These are phyloP conservation scores for Tachysurus fulvidraco DNA, from an alignment of 2,113 vertebrate species.

Conservation along the genomic window DNA sequence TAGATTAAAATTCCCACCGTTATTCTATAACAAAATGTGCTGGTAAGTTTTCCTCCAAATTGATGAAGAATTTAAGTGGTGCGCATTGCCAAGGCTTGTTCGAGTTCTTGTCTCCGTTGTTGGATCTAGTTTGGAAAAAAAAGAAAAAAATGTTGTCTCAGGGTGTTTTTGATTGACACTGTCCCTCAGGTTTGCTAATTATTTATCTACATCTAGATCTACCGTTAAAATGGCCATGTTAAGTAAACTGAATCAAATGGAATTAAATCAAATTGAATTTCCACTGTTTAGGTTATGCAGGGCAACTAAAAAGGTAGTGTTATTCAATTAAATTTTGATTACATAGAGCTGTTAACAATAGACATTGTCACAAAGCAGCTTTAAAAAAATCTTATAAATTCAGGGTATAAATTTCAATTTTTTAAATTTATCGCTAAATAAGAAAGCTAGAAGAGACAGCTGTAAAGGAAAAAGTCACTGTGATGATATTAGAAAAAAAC, in stretches of 20 bases:
- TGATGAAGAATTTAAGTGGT: constrained; percentile 81
- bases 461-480: no score
- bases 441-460: no score
- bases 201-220: background rate
- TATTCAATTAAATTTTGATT: no score
- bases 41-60: background rate
- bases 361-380: no score
- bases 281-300: background rate
- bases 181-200: background rate
- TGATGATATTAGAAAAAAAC: no score
- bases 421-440: no score
- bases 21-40: background rate
- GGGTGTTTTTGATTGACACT: background rate
- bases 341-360: no score
- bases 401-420: no score
- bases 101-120: constrained; percentile 96
- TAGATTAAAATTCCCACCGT: background rate
- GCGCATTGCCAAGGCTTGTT: constrained; percentile 91
- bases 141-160: background rate
- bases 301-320: background rate
- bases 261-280: background rate
- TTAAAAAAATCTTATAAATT: no score
- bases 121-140: constrained; percentile 80
- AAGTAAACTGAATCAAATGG: background rate
- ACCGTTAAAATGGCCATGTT: background rate